phyloP scores from a whole-genome alignment of 2,888 invertebrate species.

The Philhelius pedissequus region DNA sequence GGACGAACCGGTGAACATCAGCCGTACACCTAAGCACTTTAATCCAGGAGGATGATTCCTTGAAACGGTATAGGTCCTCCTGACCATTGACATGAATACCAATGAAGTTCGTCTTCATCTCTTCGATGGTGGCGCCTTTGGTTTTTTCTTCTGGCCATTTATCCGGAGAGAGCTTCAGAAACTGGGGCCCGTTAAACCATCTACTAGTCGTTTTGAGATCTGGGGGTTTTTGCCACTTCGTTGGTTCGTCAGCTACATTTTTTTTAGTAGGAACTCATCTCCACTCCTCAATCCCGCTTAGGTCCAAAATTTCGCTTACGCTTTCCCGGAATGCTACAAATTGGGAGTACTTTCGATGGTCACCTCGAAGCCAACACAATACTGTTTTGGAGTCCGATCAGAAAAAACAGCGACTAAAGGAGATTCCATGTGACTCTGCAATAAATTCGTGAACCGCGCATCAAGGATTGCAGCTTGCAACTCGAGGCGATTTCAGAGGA shows the following conservation, averaged over 20 bases:
- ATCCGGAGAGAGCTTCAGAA: background rate
- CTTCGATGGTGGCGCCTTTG: background rate
- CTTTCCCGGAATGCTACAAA: too few species aligned
- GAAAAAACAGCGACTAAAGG: too few species aligned
- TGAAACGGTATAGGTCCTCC: background rate
- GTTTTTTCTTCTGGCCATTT: background rate
- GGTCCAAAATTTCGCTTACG: too few species aligned
- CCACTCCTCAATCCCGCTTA: too few species aligned
- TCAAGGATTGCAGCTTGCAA: constrained; percentile 59
- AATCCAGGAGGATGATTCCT: background rate
- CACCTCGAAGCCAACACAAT: too few species aligned
- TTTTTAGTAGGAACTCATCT: too few species aligned
- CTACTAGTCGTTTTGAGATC: background rate
- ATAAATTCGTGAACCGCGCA: constrained; percentile 20
- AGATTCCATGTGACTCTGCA: constrained; percentile 2
- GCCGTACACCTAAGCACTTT: background rate
- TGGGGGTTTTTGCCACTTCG: background rate
- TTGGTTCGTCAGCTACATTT: constrained; percentile 1
- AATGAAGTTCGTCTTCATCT: background rate
- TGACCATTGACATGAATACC: background rate
- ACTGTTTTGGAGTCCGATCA: too few species aligned
- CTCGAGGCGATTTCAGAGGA: constrained; percentile 66
- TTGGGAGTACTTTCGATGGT: too few species aligned
- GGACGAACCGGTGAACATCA: background rate
- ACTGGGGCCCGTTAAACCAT: background rate